Percentiles rank a stretch among this genome's conserved stretches.
Evolutionary conservation across 2,888 invertebrate genomes (phyloP).

Genomic region (Cecidostiba fungosa): DNA sequence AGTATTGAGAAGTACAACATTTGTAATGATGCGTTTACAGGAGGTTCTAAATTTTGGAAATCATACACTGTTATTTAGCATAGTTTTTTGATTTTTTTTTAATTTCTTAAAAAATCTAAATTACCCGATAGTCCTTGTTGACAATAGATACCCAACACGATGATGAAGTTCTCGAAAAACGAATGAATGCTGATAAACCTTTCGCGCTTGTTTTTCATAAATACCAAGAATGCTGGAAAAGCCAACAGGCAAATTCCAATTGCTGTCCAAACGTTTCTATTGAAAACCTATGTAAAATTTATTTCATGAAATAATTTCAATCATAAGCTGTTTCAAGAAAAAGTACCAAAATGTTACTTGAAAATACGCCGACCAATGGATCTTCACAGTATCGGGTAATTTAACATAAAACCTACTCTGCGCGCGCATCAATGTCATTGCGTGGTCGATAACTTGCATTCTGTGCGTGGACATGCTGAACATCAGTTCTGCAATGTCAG

Average conservation of each 20-base stretch:
- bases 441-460: constrained; percentile 5
- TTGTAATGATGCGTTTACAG: neutral
- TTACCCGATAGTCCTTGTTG: constrained; percentile 35
- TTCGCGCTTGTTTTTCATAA: neutral
- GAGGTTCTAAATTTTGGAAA: constrained; percentile 13
- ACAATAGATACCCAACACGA: constrained; percentile 16
- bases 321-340: neutral
- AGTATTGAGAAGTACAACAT: constrained; percentile 25
- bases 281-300: constrained; percentile 13
- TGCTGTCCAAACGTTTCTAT: neutral
- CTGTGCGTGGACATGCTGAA: neutral
- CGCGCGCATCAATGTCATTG: neutral
- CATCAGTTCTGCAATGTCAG: neutral
- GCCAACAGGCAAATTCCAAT: neutral
- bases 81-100: neutral
- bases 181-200: neutral
- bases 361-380: constrained; percentile 37
- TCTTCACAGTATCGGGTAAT: neutral
- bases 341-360: neutral
- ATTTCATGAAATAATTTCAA: neutral
- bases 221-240: neutral
- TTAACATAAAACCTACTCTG: neutral
- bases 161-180: constrained; percentile 24
- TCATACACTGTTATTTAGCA: neutral
- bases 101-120: neutral